Percentiles rank a stretch among this genome's conserved stretches.
Evolutionary conservation across 2,113 vertebrate genomes (phyloP).

Genomic region (Vidua macroura): DNA sequence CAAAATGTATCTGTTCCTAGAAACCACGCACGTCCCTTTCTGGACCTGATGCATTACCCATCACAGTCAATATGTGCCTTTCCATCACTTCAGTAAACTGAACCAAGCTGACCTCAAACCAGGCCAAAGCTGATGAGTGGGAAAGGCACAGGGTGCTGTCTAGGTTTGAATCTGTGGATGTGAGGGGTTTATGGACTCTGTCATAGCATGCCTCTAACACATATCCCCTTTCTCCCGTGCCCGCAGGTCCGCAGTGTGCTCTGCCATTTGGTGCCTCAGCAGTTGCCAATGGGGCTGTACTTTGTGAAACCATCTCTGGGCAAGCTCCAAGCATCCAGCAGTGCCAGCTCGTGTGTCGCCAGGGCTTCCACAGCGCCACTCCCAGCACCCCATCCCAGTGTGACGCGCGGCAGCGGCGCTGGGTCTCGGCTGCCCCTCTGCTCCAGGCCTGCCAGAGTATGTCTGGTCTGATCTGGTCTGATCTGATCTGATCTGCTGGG

Average conservation of each 20-base stretch:
- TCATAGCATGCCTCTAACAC: background rate
- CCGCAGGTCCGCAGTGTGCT: conserved; percentile 76
- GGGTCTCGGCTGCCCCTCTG: conserved; percentile 69
- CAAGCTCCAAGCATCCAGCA: conserved; percentile 50
- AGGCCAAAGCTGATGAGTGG: background rate
- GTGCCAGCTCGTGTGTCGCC: conserved; percentile 77
- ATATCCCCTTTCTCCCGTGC: background rate
- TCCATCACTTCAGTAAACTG: background rate
- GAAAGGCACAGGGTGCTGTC: background rate
- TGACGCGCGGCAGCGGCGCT: conserved; percentile 48
- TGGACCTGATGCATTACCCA: background rate
- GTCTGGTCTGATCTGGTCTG: background rate
- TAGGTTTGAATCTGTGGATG: background rate
- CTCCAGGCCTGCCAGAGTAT: conserved; percentile 83
- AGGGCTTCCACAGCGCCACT: conserved; percentile 74
- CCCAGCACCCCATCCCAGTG: conserved; percentile 65
- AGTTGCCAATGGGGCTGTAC: conserved; percentile 73
- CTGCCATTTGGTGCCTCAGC: conserved; percentile 46
- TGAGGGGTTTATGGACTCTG: background rate
- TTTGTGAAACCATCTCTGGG: conserved; percentile 61
- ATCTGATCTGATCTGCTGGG: background rate
- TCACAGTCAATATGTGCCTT: background rate
- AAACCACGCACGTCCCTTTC: background rate
- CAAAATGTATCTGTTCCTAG: background rate
- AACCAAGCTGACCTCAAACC: background rate